Evolutionary conservation across 2,888 invertebrate species (phyloP), one percentile per base, ranked within the genome.

Genomic region (Arrhopalites spinosus): DNA sequence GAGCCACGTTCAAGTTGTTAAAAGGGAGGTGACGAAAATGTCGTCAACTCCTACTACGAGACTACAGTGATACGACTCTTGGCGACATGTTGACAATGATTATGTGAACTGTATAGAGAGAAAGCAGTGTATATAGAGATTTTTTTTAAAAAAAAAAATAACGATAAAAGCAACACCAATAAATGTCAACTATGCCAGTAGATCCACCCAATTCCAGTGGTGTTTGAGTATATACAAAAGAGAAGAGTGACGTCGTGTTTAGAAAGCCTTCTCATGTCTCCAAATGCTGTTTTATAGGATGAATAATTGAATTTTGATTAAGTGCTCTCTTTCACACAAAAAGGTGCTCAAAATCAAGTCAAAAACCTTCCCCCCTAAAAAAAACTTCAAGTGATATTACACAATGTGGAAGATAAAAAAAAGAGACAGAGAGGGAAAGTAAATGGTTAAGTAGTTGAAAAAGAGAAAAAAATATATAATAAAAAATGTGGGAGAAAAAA

Each of bases 231-330:
- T 25, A 27, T 25, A 11, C 27, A 27, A 27, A 13, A 25, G 25
- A 20, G 25, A 11, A n/a, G 23, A 25, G 27, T 59, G 27, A 36
- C 36, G 36, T 36, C 11, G 36, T 13, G n/a, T 23, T 59, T 20
- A 50, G 50, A 69, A 53, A 69, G 69, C 50, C 20, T 69, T 69
- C 53, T 53, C 69, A 69, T 69, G 69, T 69, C 45, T 50, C 30
- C 7, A 27, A 23, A 15, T 30, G 27, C 53, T 50, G 20, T 69
- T 64, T 69, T 69, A 53, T 63, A 63, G 50, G 30, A 30, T 53
- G 59, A 63, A 73, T 64, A 73, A 66, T 64, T 61, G 61, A 61
- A 68, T 53, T 68, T 59, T 61, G 30, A 64, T 64, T 64, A 64
- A 43, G 43, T 36, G 64, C 64, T 64, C 20, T 20, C 29, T 15